Base-by-base conservation (phyloP, 2,888 invertebrate genomes). In the Dusona sp. region DNA sequence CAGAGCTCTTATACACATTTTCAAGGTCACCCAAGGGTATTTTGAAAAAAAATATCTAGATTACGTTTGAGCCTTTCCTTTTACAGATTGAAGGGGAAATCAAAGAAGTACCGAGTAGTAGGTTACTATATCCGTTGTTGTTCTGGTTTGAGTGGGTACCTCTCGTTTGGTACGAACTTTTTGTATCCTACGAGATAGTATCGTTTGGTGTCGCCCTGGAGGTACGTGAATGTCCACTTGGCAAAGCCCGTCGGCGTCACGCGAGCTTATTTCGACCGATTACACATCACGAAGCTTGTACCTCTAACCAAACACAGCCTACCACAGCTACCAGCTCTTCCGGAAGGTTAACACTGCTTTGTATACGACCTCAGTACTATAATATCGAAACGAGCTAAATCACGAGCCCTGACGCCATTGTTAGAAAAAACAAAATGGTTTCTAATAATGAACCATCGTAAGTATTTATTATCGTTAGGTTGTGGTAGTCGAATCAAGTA, bases 261-360 rank as follows among this genome's bases (percentile, higher is more conserved):
- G 85, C 77, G 85, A 85, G 78, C 85, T 85, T 81, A 85, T 85
- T 85, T 79, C 85, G 73, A 85, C 78, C 85, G 85, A 82, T 81
- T 81, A 81, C 78, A 85, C 85, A 82, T 81, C 80, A 85, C 73
- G 85, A 85, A 85, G 78, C 78, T 74, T 61, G 65, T 61, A 65
- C 61, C 65, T 64, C 80, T 73, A 73, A 70, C 54, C 84, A 54
- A 79, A 75, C 83, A 57, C 74, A 57, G 68, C 48, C 33, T 36
- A 54, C 64, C 64, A 48, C 74, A 29, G 68, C 75, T 80, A 68
- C 73, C 78, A 74, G 75, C 68, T 77, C 72, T 81, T 81, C 78
- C 64, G 81, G 78, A 78, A 81, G 38, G 78, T 57, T 81, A 84
- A 72, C 83, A 33, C 72, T 74, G 25, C 29, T 72, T 75, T 61